Evolutionary conservation across 2,797 vertebrate genomes (phyloP).

Genomic region (Cichlasoma orientale): DNA sequence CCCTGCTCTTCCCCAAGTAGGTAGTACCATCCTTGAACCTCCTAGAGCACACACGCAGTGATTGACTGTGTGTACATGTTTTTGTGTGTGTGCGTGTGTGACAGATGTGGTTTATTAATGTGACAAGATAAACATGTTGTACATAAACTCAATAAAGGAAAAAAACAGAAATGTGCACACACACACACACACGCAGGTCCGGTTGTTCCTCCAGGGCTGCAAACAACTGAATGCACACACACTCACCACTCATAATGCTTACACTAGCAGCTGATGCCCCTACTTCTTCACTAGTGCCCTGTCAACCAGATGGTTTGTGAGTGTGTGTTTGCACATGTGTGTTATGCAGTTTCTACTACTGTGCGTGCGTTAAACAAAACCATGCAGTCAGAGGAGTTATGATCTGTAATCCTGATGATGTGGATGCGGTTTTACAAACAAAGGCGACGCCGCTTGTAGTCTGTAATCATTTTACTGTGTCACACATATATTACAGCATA

Average conservation of each 20-base stretch:
- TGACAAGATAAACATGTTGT: conserved; percentile 23
- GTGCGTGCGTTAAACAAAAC: conserved; percentile 66
- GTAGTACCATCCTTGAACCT: conserved; percentile 90
- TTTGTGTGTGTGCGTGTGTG: background rate
- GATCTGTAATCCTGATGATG: conserved; percentile 61
- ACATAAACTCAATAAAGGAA: conserved; percentile 1
- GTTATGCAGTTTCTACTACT: conserved; percentile 24
- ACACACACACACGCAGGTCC: background rate
- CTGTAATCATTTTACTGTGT: conserved; percentile 22
- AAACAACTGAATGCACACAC: conserved; percentile 27
- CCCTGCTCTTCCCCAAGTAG: conserved; percentile 88
- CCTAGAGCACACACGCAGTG: conserved; percentile 67
- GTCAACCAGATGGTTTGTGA: conserved; percentile 63
- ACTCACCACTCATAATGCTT: conserved; percentile 43
- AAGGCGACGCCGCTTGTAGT: conserved; percentile 23
- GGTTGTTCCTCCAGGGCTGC: conserved; percentile 40
- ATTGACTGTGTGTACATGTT: background rate
- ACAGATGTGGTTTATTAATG: conserved; percentile 21
- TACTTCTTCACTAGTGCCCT: conserved; percentile 47
- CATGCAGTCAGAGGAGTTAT: conserved; percentile 16
- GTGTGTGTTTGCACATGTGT: background rate
- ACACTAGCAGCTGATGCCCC: conserved; percentile 68
- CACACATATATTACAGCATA: conserved; percentile 21
- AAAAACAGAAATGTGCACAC: background rate
- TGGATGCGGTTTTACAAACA: conserved; percentile 40